phyloP scores from a whole-genome alignment of 2,113 vertebrate genomes.

The Oncorhynchus nerka region DNA sequence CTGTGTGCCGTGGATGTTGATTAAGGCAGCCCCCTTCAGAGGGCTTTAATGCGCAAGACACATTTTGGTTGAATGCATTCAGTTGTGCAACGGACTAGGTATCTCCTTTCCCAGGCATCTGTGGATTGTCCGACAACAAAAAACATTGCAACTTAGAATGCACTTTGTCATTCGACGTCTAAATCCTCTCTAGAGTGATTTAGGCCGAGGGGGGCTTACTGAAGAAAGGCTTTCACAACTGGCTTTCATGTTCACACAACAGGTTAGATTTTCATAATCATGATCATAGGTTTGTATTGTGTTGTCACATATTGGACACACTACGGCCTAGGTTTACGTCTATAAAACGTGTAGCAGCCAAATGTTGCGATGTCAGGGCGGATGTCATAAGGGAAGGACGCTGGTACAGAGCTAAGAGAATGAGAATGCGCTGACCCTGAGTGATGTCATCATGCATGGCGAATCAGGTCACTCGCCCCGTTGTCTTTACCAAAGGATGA shows the following conservation, averaged over 20 bases:
- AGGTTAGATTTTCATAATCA: conserved; percentile 37
- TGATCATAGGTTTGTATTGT: conserved; percentile 42
- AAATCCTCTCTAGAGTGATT: conserved; percentile 23
- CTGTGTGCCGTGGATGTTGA: too few species aligned
- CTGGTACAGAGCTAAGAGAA: conserved; percentile 18
- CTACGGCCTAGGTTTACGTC: conserved; percentile 34
- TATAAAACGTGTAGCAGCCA: conserved; percentile 65
- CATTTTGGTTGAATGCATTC: too few species aligned
- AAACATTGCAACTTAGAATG: conserved; percentile 61
- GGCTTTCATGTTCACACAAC: conserved; percentile 52
- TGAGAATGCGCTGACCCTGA: too few species aligned
- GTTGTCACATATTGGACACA: conserved; percentile 51
- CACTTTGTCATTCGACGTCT: conserved; percentile 58
- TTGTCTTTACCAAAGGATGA: conserved; percentile 65
- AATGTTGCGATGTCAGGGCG: conserved; percentile 66
- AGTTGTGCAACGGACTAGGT: too few species aligned
- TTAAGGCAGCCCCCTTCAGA: too few species aligned
- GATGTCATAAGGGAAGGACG: conserved; percentile 56
- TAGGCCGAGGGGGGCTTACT: conserved; percentile 36
- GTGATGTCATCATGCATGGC: conserved; percentile 32
- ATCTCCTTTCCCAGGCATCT: conserved; percentile 29
- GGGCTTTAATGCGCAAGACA: neutral
- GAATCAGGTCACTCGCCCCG: conserved; percentile 51
- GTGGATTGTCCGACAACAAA: conserved; percentile 55
- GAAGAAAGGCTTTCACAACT: conserved; percentile 56